Conservation (phyloP, 1,140 invertebrate species). For the Leptonema lineaticorne region DNA sequence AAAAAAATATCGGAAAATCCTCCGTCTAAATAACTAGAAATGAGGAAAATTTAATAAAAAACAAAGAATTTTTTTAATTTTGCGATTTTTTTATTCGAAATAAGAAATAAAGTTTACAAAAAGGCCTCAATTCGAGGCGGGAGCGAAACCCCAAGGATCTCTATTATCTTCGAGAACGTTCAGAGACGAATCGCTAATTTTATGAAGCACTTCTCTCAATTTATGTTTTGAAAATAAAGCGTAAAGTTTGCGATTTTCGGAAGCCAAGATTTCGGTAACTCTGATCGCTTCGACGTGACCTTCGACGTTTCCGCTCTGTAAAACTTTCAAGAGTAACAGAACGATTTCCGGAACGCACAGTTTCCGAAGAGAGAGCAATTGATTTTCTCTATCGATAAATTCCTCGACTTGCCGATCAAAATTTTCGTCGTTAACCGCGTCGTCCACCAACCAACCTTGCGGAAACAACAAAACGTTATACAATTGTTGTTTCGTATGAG, state of each 20-base stretch:
- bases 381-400: constrained; percentile 57
- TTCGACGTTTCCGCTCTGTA: constrained; percentile 74
- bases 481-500: constrained; percentile 70
- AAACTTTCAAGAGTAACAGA: constrained; percentile 76
- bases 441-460: constrained; percentile 86
- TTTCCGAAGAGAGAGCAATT: constrained; percentile 74
- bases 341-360: constrained; percentile 83
- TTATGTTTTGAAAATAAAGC: constrained; percentile 77
- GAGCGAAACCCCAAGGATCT: constrained; percentile 69
- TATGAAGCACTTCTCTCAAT: constrained; percentile 72
- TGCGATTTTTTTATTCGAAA: neutral
- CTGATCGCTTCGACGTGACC: constrained; percentile 78
- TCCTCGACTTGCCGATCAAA: constrained; percentile 53
- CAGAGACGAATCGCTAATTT: constrained; percentile 76
- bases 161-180: constrained; percentile 68
- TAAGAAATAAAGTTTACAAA: neutral
- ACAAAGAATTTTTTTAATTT: neutral
- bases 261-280: constrained; percentile 75
- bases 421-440: constrained; percentile 49
- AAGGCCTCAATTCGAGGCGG: neutral
- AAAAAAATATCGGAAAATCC: no score
- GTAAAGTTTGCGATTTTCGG: constrained; percentile 77
- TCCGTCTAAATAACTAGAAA: no score
- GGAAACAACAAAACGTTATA: constrained; percentile 89
- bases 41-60: neutral